These are phyloP conservation scores for Phataginus tetradactyla DNA, from an alignment of 2,797 vertebrate genomes.

Conservation along the genomic window DNA sequence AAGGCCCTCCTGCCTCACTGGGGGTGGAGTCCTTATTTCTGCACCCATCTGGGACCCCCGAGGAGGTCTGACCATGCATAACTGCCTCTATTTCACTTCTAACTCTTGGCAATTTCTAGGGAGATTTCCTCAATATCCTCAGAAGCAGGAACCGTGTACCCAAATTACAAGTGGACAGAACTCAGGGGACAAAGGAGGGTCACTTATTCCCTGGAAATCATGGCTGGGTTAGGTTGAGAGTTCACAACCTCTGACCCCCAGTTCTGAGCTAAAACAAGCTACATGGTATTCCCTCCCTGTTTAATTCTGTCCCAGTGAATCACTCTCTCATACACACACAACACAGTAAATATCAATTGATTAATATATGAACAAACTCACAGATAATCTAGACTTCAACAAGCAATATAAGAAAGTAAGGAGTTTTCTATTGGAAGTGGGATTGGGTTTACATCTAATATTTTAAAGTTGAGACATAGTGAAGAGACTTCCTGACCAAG, in stretches of 20 bases:
- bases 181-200: neutral
- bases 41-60: neutral
- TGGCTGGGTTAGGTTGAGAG: neutral
- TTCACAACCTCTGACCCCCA: neutral
- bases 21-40: neutral
- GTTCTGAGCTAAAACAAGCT: neutral
- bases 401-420: neutral
- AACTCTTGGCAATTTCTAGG: slow-evolving; percentile 6
- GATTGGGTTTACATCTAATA: neutral
- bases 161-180: neutral
- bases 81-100: neutral
- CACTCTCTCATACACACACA: neutral
- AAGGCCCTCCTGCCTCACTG: neutral
- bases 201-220: slow-evolving; percentile 6
- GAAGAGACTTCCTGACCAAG: neutral
- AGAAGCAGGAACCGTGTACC: neutral
- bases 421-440: neutral
- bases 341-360: neutral
- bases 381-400: neutral
- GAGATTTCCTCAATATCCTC: neutral
- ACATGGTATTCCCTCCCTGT: neutral
- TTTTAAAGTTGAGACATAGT: neutral
- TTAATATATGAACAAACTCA: neutral
- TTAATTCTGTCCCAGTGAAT: neutral
- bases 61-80: neutral